Base-by-base conservation (phyloP, 2,113 vertebrate genomes). In the Vulpes lagopus region DNA sequence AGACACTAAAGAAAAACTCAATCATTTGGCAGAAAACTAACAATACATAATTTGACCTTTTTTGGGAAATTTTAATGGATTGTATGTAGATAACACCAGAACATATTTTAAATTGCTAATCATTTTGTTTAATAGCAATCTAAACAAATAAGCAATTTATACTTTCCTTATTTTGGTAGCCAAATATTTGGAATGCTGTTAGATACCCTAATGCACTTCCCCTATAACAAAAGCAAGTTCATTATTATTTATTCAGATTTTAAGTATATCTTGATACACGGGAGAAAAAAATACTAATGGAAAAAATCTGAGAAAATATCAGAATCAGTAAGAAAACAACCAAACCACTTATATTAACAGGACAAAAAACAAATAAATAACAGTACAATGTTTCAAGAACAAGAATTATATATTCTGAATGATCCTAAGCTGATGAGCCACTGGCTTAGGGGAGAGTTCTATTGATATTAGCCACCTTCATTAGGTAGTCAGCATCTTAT, bases 401-500 rank as follows among this genome's bases (percentile, higher is more conserved):
- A 95, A 57, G 67, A 97, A 95, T 78, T 90, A 67, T 64, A 49
- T 51, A 96, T 94, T 95, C 76, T 95, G 78, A 97, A 92, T 65
- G 76, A 90, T 92, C 59, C 83, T 90, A 95, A 95, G 7, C 93
- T 97, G 93, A 92, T 93, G 93, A 96, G 65, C 93, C 85, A 91
- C 94, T 91, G 95, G 96, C 94, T 98, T 94, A 97, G 35, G 91
- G 67, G 94, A 98, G 91, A 95, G 97, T 71, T 97, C 97, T 94
- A 98, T 86, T 97, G 98, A 97, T 97, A 98, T 69, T 38, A 98
- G 81, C 92, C 89, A 73, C 3, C 86, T 98, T 97, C 97, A 96
- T 97, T 96, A 97, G 91, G 85, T 51, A 96, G 97, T 96, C 96
- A 97, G 71, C 95, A 97, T 95, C 94, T 98, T 98, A 98, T 94